Base-by-base conservation (phyloP, 2,888 invertebrate species). In the Hypselothyrea guttata region DNA sequence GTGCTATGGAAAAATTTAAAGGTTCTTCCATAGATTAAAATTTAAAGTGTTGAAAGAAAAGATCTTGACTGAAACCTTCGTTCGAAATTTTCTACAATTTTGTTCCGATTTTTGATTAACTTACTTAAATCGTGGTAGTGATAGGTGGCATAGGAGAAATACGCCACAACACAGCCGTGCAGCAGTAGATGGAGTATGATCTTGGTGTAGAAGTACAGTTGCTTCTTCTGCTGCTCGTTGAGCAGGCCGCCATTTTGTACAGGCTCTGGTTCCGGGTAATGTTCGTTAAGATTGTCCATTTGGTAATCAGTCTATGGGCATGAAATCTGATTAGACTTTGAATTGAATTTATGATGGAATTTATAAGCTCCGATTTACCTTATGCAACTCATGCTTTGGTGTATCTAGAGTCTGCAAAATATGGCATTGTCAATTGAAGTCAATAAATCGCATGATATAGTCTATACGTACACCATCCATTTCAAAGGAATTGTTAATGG, bases 131-230 rank as follows among this genome's bases (percentile, higher is more conserved):
- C 72, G 1, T 85, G 45, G 51, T 87, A 89, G 59, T 84, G 78
- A 55, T 89, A 84, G 4, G 88, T 87, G 9, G 90, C 89, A 76
- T 86, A 90, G 22, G 81, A 82, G 31, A 90, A 90, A 71, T 88
- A 90, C 1, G 57, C 71, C 0, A 82, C 75, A 2, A 89, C 77
- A 1, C 60, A 34, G n/a, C 84, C 34, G 44, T 90, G 88, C 2
- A 88, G 4, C 1, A 82, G 8, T 2, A 71, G 16, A 30, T 73
- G 63, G 0, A 74, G 2, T 3, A 44, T 53, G 11, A 70, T 56
- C 38, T 54, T 77, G 1, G 86, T 22, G 30, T 74, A 55, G 0
- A 53, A 63, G 13, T 55, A 46, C 1, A 59, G 13, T 11, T 31
- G 28, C 7, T 28, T 41, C 1, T 18, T 30, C 5, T 34, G 18